Evolutionary conservation across 2,797 vertebrate genomes (phyloP), one percentile per base, ranked within the genome.

Genomic region (Acomys russatus): DNA sequence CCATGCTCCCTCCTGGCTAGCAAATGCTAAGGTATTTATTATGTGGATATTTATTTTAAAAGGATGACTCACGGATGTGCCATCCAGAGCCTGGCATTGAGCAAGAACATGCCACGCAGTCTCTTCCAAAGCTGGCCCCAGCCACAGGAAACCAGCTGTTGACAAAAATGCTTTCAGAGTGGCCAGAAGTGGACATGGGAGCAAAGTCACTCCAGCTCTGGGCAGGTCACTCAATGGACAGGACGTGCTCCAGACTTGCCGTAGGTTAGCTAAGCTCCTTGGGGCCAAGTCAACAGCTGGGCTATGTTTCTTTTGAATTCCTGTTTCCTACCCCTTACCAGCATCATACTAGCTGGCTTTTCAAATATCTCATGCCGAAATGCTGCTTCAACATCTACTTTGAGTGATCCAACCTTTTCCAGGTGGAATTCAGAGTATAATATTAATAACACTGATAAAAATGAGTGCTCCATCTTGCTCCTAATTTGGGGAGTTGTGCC

Each of bases 371-470:
- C 10, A 12, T 54, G 30, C 83, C 30, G 51, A 85, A 51, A 30
- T 68, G 30, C 33, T 85, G 63, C 30, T n/a, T 51, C 10, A 68
- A 4, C 30, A 85, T 68, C 10, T 85, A 28, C 28, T 85, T 66
- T 85, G 64, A 51, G 83, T 51, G 18, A 66, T 8, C 6, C 63
- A 85, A 33, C 30, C 30, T 85, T n/a, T n/a, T 51, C 3, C 64
- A 68, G 64, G 28, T 85, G 18, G 18, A 23, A 68, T 68, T 85
- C 68, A 51, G 64, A 85, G 30, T 68, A 23, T 49, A 68, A 51
- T 68, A 22, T 33, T 68, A 68, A 68, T 85, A 76, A 92, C 71
- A 68, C 14, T 74, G 18, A 23, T 80, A 64, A 96, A 78, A 91
- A 51, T 51, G 28, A 78, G 8, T 25, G 68, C 20, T 92, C 33